phyloP scores from a whole-genome alignment of 1,140 invertebrate genomes.

The Varroa destructor region DNA sequence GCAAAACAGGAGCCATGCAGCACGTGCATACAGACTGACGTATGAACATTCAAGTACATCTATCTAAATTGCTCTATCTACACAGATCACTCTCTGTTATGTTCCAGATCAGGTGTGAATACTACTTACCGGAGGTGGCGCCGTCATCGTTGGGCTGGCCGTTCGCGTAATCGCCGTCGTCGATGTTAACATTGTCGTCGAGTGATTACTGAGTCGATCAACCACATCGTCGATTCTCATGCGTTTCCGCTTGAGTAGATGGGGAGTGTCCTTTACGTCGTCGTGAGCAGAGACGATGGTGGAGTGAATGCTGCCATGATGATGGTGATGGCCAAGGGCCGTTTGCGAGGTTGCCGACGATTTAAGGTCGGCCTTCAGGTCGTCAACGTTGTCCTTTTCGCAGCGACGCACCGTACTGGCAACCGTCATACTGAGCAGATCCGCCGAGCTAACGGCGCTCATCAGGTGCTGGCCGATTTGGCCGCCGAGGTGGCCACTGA shows the following conservation, averaged over 20 bases:
- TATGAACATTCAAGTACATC: too few relatives aligned
- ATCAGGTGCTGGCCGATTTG: constrained; percentile 2
- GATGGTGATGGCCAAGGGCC: too few relatives aligned
- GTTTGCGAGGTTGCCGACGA: too few relatives aligned
- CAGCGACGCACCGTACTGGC: constrained; percentile 22
- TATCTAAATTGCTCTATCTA: too few relatives aligned
- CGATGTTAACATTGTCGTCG: too few relatives aligned
- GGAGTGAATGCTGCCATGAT: too few relatives aligned
- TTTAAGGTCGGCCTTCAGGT: not conserved
- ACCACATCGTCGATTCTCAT: constrained; percentile 18
- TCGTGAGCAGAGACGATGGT: not conserved
- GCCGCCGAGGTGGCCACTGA: constrained; percentile 15
- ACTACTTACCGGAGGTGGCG: constrained; percentile 24
- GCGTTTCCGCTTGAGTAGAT: constrained; percentile 5
- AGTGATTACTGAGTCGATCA: constrained; percentile 5
- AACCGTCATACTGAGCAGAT: constrained; percentile 26
- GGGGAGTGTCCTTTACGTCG: constrained; percentile 11
- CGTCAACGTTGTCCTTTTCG: constrained; percentile 24
- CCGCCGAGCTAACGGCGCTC: constrained; percentile 20
- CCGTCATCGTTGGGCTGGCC: not conserved
- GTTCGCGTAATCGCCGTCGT: too few relatives aligned
- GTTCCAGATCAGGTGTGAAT: too few relatives aligned
- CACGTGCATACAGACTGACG: too few relatives aligned
- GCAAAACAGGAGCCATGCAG: too few relatives aligned
- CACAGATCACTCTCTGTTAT: too few relatives aligned